Conservation (phyloP, 2,113 vertebrate genomes). For the Entelurus aequoreus region DNA sequence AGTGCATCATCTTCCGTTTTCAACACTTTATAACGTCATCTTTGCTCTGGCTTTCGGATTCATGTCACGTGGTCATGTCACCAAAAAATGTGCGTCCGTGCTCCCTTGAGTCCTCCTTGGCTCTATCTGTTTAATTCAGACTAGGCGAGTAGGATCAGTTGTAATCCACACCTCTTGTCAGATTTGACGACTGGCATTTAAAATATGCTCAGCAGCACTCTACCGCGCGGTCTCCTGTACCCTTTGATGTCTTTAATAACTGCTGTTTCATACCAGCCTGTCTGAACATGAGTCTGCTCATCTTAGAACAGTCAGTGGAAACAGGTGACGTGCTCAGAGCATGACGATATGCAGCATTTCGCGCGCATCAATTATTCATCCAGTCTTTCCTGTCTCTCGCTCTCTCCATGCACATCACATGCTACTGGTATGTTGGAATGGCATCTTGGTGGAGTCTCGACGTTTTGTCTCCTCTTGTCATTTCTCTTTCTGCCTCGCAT, state of each 20-base stretch:
- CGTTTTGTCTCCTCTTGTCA: conserved; percentile 1
- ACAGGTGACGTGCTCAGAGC: conserved; percentile 49
- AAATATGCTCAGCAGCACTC: conserved; percentile 15
- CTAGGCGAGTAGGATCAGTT: conserved; percentile 4
- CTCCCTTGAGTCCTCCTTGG: conserved; percentile 8
- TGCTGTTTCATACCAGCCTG: conserved; percentile 29
- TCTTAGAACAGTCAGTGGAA: conserved; percentile 43
- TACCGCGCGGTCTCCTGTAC: conserved; percentile 1
- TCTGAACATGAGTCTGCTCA: conserved; percentile 30
- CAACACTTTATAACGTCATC: background rate
- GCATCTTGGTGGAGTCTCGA: conserved; percentile 28
- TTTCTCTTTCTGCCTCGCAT: conserved; percentile 40
- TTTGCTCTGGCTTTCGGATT: too few relatives aligned
- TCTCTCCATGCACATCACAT: conserved; percentile 41
- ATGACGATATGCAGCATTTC: conserved; percentile 35
- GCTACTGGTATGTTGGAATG: conserved; percentile 44
- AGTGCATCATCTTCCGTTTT: too few relatives aligned
- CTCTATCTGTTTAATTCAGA: conserved; percentile 18
- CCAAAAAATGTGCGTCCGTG: conserved; percentile 15
- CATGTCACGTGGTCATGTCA: too few relatives aligned
- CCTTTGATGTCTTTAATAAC: conserved; percentile 30
- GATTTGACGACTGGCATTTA: conserved; percentile 16
- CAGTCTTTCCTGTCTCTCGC: conserved; percentile 23
- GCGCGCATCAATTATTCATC: conserved; percentile 62
- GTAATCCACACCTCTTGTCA: conserved; percentile 15